These are phyloP conservation scores for Hetaerina titia DNA, from an alignment of 2,888 invertebrate genomes.

Conservation along the genomic window DNA sequence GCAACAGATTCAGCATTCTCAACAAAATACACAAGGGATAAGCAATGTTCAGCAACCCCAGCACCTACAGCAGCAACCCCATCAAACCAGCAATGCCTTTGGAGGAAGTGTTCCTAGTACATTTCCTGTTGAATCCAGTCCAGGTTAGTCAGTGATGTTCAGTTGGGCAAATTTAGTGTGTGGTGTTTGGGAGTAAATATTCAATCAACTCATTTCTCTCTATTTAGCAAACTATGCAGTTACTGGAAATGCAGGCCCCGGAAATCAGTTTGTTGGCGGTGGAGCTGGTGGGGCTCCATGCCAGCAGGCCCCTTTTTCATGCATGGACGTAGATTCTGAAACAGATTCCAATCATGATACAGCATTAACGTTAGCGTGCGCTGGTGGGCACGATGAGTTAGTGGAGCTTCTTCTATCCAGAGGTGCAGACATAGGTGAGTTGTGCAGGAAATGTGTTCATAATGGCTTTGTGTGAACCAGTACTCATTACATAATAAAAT, in stretches of 20 bases:
- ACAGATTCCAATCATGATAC: slow-evolving; percentile 99
- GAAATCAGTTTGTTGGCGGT: slow-evolving; percentile 33
- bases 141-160: not conserved
- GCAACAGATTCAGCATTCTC: slow-evolving; percentile 76
- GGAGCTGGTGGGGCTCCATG: slow-evolving; percentile 72
- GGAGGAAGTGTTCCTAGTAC: not conserved
- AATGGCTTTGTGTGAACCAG: not conserved
- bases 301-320: slow-evolving; percentile 82
- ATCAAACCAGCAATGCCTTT: slow-evolving; percentile 69
- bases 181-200: not conserved
- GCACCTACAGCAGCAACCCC: slow-evolving; percentile 69
- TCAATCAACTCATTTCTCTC: not conserved
- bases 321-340: slow-evolving; percentile 97
- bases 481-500: not conserved
- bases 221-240: slow-evolving; percentile 74
- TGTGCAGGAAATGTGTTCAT: not conserved
- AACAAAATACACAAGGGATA: slow-evolving; percentile 34
- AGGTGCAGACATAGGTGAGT: slow-evolving; percentile 90
- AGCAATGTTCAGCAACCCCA: slow-evolving; percentile 43
- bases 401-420: slow-evolving; percentile 94
- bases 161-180: not conserved
- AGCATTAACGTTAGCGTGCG: slow-evolving; percentile 97
- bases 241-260: slow-evolving; percentile 73
- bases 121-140: slow-evolving; percentile 43
- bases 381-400: slow-evolving; percentile 97